Evolutionary conservation across 2,888 invertebrate species (phyloP), one percentile per base, ranked within the genome.

Genomic region (Diarsia rubi): DNA sequence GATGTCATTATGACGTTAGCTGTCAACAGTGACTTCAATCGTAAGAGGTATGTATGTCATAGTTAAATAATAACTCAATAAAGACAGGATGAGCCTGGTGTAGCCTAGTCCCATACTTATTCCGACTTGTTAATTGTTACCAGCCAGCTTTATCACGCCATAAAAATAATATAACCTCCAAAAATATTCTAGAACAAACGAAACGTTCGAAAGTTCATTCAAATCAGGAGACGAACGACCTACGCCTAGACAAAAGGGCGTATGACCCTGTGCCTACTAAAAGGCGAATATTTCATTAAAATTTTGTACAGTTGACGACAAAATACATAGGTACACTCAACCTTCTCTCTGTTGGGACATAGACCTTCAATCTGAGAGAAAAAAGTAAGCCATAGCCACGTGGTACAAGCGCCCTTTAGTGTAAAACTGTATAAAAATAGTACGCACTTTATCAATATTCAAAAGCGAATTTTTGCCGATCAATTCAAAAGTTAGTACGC

Each of bases 201-300:
- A 5, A 8, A 68, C 27, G 11, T 37, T 64, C 37, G n/a, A 67
- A 71, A 67, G 65, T 75, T 75, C 45, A 73, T 66, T 49, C 24
- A 47, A 64, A 44, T 59, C 42, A 16, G 9, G 44, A 81, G 73
- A 73, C 64, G 37, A 70, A 73, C 65, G 78, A 75, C 75, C 78
- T 74, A 68, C 9, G 66, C 45, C 47, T 67, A 75, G 74, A 73
- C 75, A 52, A 54, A 57, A 77, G 70, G 75, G 63, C 54, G 19
- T 67, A 14, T 42, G 77, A 79, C 67, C 78, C 21, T 75, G 59
- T 37, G n/a, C 42, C 66, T 52, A 49, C 44, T 45, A 71, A 70
- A 75, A 70, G 60, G 27, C 57, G 44, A 81, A 79, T 77, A 75
- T 69, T 85, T 73, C 75, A 85, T 85, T 77, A 83, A 63, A 85